These are phyloP conservation scores for Labia minor DNA, from an alignment of 2,888 invertebrate species.

Conservation along the genomic window DNA sequence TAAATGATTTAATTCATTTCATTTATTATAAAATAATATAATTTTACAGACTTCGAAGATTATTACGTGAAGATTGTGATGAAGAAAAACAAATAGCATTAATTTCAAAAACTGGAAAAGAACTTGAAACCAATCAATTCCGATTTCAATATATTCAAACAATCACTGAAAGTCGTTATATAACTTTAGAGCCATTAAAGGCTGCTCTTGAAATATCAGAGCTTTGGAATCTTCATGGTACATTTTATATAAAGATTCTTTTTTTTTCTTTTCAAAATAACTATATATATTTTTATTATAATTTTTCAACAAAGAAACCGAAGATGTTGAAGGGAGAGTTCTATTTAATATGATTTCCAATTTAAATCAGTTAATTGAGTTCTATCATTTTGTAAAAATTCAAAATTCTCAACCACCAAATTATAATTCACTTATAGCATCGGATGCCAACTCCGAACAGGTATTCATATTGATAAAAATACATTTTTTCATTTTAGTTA, in stretches of 20 bases:
- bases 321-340: constrained; percentile 21
- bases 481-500: not conserved
- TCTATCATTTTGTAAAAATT: constrained; percentile 27
- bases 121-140: constrained; percentile 60
- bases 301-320: too few species aligned
- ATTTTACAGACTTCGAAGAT: constrained; percentile 19
- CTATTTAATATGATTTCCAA: constrained; percentile 23
- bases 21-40: too few species aligned
- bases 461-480: constrained; percentile 16
- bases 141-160: constrained; percentile 61
- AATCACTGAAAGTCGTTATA: constrained; percentile 52
- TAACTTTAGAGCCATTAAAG: constrained; percentile 49
- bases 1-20: not conserved
- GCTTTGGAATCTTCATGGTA: constrained; percentile 24
- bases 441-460: constrained; percentile 19
- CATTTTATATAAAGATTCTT: not conserved
- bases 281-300: not conserved
- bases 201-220: constrained; percentile 33
- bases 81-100: constrained; percentile 45
- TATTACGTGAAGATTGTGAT: constrained; percentile 44
- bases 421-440: constrained; percentile 27
- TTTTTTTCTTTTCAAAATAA: constrained; percentile 18
- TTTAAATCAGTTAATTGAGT: constrained; percentile 25
- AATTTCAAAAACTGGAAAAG: constrained; percentile 45
- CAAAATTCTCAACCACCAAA: constrained; percentile 28